Base-by-base conservation (phyloP, 2,797 vertebrate genomes). In the Gastrophryne carolinensis region DNA sequence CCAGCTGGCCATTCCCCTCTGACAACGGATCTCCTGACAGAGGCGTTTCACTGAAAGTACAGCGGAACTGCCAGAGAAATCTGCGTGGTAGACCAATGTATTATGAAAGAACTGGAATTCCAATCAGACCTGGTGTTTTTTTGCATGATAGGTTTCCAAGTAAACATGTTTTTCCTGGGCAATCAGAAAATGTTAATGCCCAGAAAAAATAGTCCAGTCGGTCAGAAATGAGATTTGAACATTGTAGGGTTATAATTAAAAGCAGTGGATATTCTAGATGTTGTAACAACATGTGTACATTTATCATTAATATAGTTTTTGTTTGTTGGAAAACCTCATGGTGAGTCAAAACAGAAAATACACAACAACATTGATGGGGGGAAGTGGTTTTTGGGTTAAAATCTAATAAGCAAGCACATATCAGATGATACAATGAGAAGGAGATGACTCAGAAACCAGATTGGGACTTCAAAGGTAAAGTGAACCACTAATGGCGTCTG, bases 91-190 rank as follows among this genome's bases (percentile, higher is more conserved):
- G 73, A 69, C 65, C 65, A 37, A 67, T 49, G 12, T 62, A 29
- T 76, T 53, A 44, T 10, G 73, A 39, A 30, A 39, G 13, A 9
- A 19, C 73, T 76, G 73, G 57, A 47, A 69, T 69, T 76, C n/a
- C 19, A 44, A 69, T 76, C 56, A 69, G 17, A 15, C 34, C 34
- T 9, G 64, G 26, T 54, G 73, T 13, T 57, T 69, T 62, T 52
- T 11, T 26, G 44, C 73, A 23, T 35, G 44, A 47, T 21, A 26
- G 23, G 24, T 73, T 54, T 41, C 56, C 54, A 62, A 17, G 35
- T 54, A 66, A 75, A 67, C 53, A 75, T 27, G 39, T 52, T 67
- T 17, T 73, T 52, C 39, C 52, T 67, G 21, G 27, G 34, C 12
- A 17, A 53, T 11, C 26, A 26, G 15, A 47, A 58, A 50, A 32